Base-by-base conservation (phyloP, 64 coral and sea anemone species). In the Stichodactyla mertensii region DNA sequence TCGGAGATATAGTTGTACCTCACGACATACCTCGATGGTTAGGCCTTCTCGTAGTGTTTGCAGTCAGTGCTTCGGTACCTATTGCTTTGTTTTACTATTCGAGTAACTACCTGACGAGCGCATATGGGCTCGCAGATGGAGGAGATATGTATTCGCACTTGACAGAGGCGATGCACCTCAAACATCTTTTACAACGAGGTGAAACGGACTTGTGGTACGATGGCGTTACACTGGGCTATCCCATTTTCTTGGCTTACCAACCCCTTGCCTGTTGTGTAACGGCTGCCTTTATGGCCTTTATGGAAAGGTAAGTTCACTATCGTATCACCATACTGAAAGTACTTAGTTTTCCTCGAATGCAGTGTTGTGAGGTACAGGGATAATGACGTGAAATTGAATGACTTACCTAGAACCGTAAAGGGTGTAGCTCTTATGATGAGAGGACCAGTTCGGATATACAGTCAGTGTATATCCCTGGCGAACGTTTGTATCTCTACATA, bases 111-210 rank as follows among this genome's bases (percentile, higher is more conserved):
- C 69, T 95, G n/a, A 87, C 78, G 4, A 95, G 94, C 62, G 7
- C 2, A 57, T 87, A 9, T 26, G 90, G 94, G 0, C 92, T 83
- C 52, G 90, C 90, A 27, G 90, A 95, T 55, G 90, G 93, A 10
- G 90, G 94, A 4, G 94, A 95, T 18, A 89, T 95, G 94, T 95
- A 95, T 23, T 95, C 93, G 3, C 93, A 95, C 16, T 64, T 92
- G 22, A 31, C 57, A 0, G 93, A 95, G 78, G 87, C 87, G 8
- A 79, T 87, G 0, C 82, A 90, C 61, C 55, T 95, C 22, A 92
- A 90, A 16, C 55, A 82, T 8, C 87, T 22, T 0, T 85, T 92
- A 2, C 83, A 87, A 22, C 88, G 54, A 20, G 90, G 94, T 13
- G 53, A 64, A 87, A 95, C 87, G 13, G 90, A 95, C 78, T 81